Evolutionary conservation across 2,888 invertebrate species (phyloP), one percentile per base, ranked within the genome.

Genomic region (Erebia palarica): DNA sequence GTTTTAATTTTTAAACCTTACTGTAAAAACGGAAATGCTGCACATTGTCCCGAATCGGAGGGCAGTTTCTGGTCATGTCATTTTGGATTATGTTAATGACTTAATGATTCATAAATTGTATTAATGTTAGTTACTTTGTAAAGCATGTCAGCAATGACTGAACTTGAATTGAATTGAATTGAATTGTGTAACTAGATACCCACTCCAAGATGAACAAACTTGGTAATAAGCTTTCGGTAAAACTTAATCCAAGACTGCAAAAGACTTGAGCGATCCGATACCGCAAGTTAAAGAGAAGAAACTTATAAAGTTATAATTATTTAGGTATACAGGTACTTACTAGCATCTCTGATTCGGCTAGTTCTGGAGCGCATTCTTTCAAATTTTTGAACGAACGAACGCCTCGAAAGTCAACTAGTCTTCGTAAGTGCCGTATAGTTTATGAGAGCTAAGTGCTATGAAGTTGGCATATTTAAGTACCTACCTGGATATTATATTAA

Each of bases 251-350:
- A 36, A 53, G 68, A 61, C 68, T 42, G 68, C 42, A 68, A 68
- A 68, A 61, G 68, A 61, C 68, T 68, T 68, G 61, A 60, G 53
- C 47, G 60, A 68, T 51, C 27, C 68, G 60, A 60, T 68, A 61
- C 68, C 68, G 42, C 68, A 61, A 61, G 51, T 70, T 65, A 70
- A 60, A 65, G 65, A 53, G 57, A 57, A 63, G 55, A 68, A 71
- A 68, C 64, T 71, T 71, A 71, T 63, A 65, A 71, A 68, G 58
- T 71, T 71, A 71, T 63, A 68, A 71, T 71, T 68, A 60, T 65
- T 68, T 61, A 36, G 36, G 36, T 61, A 58, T 68, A 68, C 58
- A 69, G 65, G 69, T 69, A 65, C 47, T 47, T 49, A 21, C 64
- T 53, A 59, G 58, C 49, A 65, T 69, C 21, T 51, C 65, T 68